Evolutionary conservation across 2,888 invertebrate species (phyloP).

Genomic region (Pyrrhosoma nymphula): DNA sequence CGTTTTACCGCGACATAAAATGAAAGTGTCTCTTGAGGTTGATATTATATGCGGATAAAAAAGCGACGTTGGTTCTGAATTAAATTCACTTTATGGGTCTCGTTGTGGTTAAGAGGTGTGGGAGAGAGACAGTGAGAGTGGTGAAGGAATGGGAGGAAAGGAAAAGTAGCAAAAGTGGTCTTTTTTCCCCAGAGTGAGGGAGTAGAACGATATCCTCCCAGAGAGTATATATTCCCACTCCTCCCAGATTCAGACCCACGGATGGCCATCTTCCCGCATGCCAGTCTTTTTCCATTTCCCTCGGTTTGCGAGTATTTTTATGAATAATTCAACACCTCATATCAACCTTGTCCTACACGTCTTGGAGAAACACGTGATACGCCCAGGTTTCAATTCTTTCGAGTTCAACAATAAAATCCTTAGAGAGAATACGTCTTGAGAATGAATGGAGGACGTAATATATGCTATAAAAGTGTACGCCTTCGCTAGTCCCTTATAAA

Average conservation of each 20-base stretch:
- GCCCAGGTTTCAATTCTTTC: background rate
- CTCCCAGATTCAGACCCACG: background rate
- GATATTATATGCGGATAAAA: slow-evolving; percentile 23
- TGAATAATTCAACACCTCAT: background rate
- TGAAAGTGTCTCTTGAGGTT: slow-evolving; percentile 16
- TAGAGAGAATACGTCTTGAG: background rate
- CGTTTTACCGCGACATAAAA: background rate
- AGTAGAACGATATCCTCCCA: background rate
- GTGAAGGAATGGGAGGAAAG: background rate
- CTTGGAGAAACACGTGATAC: background rate
- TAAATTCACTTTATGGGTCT: slow-evolving; percentile 31
- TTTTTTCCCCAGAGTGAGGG: background rate
- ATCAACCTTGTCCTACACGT: background rate
- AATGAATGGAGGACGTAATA: background rate
- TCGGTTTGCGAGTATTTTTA: background rate
- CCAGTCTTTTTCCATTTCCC: background rate
- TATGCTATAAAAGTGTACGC: background rate
- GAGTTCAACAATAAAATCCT: background rate
- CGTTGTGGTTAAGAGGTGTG: background rate
- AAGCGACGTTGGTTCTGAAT: background rate
- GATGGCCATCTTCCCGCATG: background rate
- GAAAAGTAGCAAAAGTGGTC: background rate
- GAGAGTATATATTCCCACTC: background rate
- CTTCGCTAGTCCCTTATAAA: too few relatives aligned
- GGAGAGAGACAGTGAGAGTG: background rate